These are phyloP conservation scores for Pollachius pollachius DNA, from an alignment of 2,113 vertebrate species.

Conservation along the genomic window DNA sequence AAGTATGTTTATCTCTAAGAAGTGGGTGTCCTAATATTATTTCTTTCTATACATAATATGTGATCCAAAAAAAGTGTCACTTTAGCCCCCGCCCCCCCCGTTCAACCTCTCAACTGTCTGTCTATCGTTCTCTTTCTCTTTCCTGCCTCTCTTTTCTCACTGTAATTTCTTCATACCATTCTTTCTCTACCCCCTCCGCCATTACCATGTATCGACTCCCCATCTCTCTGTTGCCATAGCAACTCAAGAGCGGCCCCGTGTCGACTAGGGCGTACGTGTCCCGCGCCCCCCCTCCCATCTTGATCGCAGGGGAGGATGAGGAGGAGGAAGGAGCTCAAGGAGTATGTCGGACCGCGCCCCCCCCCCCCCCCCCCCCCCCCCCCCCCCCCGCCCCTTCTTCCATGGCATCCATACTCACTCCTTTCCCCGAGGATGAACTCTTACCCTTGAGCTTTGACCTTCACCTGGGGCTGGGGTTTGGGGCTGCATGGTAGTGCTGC, in stretches of 20 bases:
- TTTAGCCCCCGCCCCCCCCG: neutral
- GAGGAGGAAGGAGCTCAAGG: constrained; percentile 77
- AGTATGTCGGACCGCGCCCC: constrained; percentile 64
- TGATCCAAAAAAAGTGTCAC: too few relatives aligned
- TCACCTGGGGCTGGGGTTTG: too few relatives aligned
- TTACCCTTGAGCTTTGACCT: neutral
- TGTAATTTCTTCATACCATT: constrained; percentile 1
- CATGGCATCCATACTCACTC: neutral
- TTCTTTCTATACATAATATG: too few relatives aligned
- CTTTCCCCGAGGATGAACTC: neutral
- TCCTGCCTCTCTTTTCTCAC: neutral
- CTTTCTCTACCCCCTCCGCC: neutral
- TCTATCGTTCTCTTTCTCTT: neutral
- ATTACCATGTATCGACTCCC: neutral
- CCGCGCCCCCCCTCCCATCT: constrained; percentile 74
- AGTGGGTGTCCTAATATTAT: too few relatives aligned
- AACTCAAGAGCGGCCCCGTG: constrained; percentile 67
- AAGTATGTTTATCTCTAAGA: too few relatives aligned
- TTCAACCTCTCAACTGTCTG: neutral
- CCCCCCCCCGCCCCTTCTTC: neutral
- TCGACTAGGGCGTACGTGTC: constrained; percentile 55
- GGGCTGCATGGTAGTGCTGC: too few relatives aligned
- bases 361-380: neutral
- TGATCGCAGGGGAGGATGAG: constrained; percentile 68
- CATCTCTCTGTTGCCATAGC: constrained; percentile 57